Base-by-base conservation (phyloP, 2,113 vertebrate genomes). In the Ondatra zibethicus region DNA sequence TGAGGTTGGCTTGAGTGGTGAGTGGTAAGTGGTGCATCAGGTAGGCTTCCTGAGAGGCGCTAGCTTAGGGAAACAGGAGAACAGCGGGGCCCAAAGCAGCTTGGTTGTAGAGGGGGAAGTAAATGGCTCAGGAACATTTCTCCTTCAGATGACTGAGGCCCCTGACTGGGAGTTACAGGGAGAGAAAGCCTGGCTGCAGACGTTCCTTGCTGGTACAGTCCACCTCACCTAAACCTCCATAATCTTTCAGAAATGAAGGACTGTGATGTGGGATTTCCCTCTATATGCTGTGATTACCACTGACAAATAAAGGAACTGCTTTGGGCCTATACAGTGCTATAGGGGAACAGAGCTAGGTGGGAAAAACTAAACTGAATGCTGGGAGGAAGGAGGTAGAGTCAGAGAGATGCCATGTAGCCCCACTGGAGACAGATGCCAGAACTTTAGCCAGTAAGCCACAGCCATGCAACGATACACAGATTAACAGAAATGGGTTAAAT, bases 51-150 rank as follows among this genome's bases (percentile, higher is more conserved):
- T 94, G 92, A 88, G 66, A 94, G 76, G 55, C 47, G 68, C 89
- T 88, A 93, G 90, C 93, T 97, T 52, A 90, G 93, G 89, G 84
- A 58, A 94, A 55, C 42, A 72, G 42, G 72, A 96, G 39, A 72
- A 65, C 10, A 25, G 75, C 78, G 87, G 42, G 70, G 70, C 88
- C 93, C 93, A 86, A 68, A 92, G 90, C 85, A 91, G 45, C 45
- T 27, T 42, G 55, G 58, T 76, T 2, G 0, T n/a, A 42, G 85
- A 93, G 33, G 31, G 72, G 27, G 23, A 88, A 66, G 70, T 80
- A 93, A 96, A 93, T 42, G 50, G 36, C 93, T 58, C 88, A 66
- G 66, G 90, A 47, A 42, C 72, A n/a, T 92, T 58, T 88, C 94
- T 47, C 72, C 39, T 93, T 93, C 58, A 86, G 75, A 88, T 72